Evolutionary conservation across 1,140 invertebrate genomes (phyloP), one percentile per base, ranked within the genome.

Genomic region (Bathynomus jamesi): DNA sequence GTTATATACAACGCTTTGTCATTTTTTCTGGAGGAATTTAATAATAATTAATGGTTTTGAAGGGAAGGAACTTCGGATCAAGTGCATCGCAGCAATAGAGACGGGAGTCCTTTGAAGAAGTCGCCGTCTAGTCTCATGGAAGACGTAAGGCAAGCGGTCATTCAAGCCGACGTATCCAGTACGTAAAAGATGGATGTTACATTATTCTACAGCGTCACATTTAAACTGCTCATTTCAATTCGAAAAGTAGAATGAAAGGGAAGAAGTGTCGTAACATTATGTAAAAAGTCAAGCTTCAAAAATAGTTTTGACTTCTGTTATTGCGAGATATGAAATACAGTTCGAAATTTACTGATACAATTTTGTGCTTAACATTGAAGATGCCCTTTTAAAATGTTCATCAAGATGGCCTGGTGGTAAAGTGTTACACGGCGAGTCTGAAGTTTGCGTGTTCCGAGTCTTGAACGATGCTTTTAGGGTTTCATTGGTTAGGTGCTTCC

Each of bases 51-150:
- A 65, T 65, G 27, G 27, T 11, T 25, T 28, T 65, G 13, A n/a
- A 30, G 27, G n/a, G 63, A 65, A 64, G 25, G n/a, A 17, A 7
- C 1, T 64, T 8, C 62, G 17, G 62, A 13, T 27, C 4, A 21
- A n/a, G 0, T 10, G 62, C 28, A 27, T 5, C 17, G 28, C n/a
- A 30, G 21, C 28, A 68, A 71, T 0, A 30, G 69, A 24, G 73
- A 75, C 27, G 61, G 60, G 7, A 75, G 73, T 40, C 73, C 73
- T 24, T 71, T 65, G 31, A 75, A 72, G 32, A 46, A 70, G 24
- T 72, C 74, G 2, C 74, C 74, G 28, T 72, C 74, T 4, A 72
- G 70, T 46, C 64, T 76, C 7, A 76, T 76, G 67, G 74, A 76
- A 64, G 74, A 76, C 30, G 74, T 76, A 29, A 60, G 74, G 64